A percentile compares a stretch with the other conserved stretches of the same genome.
These are phyloP conservation scores for Ceratotherium simum DNA, from an alignment of 2,113 vertebrate genomes.

Conservation along the genomic window DNA sequence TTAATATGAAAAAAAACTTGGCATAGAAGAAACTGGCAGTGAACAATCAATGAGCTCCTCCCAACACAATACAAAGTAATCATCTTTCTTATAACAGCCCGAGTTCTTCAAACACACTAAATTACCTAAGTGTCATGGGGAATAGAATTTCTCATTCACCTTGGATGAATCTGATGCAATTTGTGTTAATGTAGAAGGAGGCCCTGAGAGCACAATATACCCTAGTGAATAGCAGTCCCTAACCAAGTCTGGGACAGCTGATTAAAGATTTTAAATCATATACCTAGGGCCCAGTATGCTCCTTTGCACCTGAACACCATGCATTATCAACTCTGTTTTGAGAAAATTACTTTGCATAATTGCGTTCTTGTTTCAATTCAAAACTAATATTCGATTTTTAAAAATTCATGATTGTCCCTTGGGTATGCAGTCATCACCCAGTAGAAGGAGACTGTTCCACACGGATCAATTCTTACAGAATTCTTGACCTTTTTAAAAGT, in stretches of 20 bases:
- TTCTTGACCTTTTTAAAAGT: background rate
- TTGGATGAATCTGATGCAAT: background rate
- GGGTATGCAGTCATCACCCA: background rate
- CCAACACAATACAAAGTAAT: constrained; percentile 61
- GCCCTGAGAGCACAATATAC: background rate
- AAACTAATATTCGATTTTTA: background rate
- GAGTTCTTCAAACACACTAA: constrained; percentile 27
- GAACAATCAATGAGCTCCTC: constrained; percentile 9
- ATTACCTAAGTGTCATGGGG: background rate
- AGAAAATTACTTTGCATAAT: constrained; percentile 34
- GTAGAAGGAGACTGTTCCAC: background rate
- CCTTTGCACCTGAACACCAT: background rate
- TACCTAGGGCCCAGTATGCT: background rate
- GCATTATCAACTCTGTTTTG: background rate
- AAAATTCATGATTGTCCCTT: background rate
- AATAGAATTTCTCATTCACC: constrained; percentile 42
- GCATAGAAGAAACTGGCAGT: background rate
- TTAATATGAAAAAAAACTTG: constrained; percentile 58
- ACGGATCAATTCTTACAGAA: background rate
- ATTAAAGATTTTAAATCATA: constrained; percentile 9
- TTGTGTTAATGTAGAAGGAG: background rate
- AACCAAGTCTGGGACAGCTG: background rate
- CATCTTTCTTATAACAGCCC: constrained; percentile 47
- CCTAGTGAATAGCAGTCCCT: background rate
- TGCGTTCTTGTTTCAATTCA: background rate